These are phyloP conservation scores for Yponomeuta cagnagella DNA, from an alignment of 2,888 invertebrate genomes.

Conservation along the genomic window DNA sequence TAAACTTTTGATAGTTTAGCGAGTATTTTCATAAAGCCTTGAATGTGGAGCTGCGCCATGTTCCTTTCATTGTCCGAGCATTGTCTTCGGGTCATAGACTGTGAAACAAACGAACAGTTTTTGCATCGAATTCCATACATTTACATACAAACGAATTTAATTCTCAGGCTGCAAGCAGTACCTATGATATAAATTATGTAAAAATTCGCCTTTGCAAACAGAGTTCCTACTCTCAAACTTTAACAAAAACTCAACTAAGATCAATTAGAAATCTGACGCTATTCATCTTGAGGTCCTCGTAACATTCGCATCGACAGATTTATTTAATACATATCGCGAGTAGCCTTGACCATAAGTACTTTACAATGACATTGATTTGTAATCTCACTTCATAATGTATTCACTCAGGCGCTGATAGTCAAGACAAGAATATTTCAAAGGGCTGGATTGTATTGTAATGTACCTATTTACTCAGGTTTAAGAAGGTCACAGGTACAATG, in stretches of 20 bases:
- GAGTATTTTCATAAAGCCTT: conserved; percentile 16
- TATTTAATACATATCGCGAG: neutral
- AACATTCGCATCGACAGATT: conserved; percentile 8
- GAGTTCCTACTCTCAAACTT: neutral
- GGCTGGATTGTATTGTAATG: conserved; percentile 7
- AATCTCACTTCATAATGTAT: conserved; percentile 16
- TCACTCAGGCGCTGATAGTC: conserved; percentile 4
- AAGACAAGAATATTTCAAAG: conserved; percentile 5
- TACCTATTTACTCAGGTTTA: neutral
- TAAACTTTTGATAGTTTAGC: conserved; percentile 3
- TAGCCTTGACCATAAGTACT: conserved; percentile 11
- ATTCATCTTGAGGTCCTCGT: neutral
- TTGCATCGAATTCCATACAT: conserved; percentile 41
- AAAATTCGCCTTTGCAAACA: conserved; percentile 18
- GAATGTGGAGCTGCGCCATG: conserved; percentile 23
- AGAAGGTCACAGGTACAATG: neutral
- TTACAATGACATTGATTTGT: conserved; percentile 18
- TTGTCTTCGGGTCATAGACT: conserved; percentile 60
- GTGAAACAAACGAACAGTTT: conserved; percentile 28
- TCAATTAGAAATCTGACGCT: no score
- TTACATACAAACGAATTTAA: conserved; percentile 52
- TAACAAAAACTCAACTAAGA: neutral
- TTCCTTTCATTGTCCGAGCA: conserved; percentile 55
- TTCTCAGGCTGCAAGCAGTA: conserved; percentile 27
- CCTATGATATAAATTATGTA: conserved; percentile 35